Conservation (phyloP, 2,113 vertebrate species). For the Syngnathus typhle region DNA sequence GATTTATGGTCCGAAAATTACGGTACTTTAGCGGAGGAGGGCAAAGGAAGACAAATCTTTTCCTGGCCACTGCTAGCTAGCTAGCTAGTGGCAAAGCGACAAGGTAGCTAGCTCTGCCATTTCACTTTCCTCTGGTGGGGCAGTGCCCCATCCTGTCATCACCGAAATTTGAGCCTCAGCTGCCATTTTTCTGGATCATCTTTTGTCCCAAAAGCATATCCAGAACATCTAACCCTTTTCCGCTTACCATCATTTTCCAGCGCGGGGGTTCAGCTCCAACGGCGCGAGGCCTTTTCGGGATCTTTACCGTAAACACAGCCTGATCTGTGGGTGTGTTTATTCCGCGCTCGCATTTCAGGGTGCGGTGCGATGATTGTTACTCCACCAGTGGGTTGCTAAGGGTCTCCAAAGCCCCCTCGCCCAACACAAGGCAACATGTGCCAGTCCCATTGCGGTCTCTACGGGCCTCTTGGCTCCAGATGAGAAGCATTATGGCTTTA, state of each 20-base stretch:
- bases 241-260: constrained; percentile 34
- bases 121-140: background rate
- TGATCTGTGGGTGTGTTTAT: constrained; percentile 19
- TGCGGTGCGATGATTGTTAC: constrained; percentile 36
- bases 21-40: background rate
- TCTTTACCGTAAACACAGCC: constrained; percentile 30
- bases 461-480: constrained; percentile 40
- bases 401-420: constrained; percentile 12
- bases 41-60: background rate
- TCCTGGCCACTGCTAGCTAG: background rate
- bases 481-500: constrained; percentile 65
- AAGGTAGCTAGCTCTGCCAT: too few species aligned
- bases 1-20: too few species aligned
- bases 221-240: constrained; percentile 45
- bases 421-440: constrained; percentile 15
- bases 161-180: background rate
- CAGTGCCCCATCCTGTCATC: background rate
- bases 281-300: constrained; percentile 35
- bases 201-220: constrained; percentile 45
- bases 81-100: too few species aligned
- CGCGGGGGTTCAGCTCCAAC: constrained; percentile 40
- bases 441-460: constrained; percentile 43
- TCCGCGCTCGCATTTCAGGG: constrained; percentile 27
- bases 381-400: constrained; percentile 36
- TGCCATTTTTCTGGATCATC: constrained; percentile 27